These are phyloP conservation scores for Symphodus melops DNA, from an alignment of 2,113 vertebrate genomes.

Conservation along the genomic window DNA sequence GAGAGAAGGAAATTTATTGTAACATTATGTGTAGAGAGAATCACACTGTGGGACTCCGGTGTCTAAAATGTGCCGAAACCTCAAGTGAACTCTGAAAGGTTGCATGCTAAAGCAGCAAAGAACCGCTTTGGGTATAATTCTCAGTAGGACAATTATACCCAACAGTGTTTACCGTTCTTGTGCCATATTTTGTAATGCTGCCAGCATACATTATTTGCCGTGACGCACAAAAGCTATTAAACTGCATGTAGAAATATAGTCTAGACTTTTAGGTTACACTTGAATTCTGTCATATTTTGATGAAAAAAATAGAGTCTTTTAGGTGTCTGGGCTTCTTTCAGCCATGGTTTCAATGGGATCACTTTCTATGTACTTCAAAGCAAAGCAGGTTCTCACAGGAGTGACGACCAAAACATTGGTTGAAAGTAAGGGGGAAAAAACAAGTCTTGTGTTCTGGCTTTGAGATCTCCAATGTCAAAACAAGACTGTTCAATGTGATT, in stretches of 20 bases:
- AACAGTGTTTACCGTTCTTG: slow-evolving; percentile 12
- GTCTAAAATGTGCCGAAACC: slow-evolving; percentile 39
- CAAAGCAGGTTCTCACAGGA: neutral
- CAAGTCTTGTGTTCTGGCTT: neutral
- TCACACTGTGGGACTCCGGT: neutral
- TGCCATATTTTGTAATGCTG: neutral
- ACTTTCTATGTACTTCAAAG: neutral
- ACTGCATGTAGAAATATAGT: neutral
- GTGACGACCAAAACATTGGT: neutral
- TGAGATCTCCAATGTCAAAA: neutral
- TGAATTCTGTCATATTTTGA: neutral
- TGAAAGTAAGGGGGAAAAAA: neutral
- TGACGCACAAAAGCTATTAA: slow-evolving; percentile 1
- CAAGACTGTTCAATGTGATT: neutral
- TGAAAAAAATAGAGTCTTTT: neutral
- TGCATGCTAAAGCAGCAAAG: slow-evolving; percentile 14
- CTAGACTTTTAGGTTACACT: neutral
- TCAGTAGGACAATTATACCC: slow-evolving; percentile 3
- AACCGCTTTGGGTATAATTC: slow-evolving; percentile 19
- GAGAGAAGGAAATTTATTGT: slow-evolving; percentile 41
- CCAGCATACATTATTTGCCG: slow-evolving; percentile 1
- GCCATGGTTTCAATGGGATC: neutral
- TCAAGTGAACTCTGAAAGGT: slow-evolving; percentile 3
- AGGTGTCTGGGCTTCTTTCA: neutral
- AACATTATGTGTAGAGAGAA: slow-evolving; percentile 34